Evolutionary conservation across 2,888 invertebrate species (phyloP).

Genomic region (Nemotelus nigrinus): DNA sequence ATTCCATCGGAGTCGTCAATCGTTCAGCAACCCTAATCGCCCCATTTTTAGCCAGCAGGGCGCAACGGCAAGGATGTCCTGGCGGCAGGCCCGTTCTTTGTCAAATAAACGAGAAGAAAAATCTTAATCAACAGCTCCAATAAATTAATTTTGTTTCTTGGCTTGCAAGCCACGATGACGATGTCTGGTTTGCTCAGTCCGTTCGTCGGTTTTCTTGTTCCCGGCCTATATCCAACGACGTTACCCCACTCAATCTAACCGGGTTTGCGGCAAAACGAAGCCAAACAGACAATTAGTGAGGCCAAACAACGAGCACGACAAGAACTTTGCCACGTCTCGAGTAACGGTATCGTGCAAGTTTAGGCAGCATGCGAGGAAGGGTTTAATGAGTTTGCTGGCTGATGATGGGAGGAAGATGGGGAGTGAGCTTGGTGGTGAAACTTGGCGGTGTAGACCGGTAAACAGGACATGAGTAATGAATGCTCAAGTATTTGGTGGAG

Average conservation of each 20-base stretch:
- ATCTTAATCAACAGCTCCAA: slow-evolving; percentile 50
- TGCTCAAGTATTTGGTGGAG: slow-evolving; percentile 25
- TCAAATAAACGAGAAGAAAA: slow-evolving; percentile 43
- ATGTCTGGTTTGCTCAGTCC: no score
- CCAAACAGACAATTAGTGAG: slow-evolving; percentile 37
- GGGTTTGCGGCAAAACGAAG: slow-evolving; percentile 10
- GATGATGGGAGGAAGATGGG: neutral
- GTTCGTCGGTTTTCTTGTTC: neutral
- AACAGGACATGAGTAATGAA: slow-evolving; percentile 32
- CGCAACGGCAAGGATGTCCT: neutral
- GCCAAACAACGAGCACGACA: slow-evolving; percentile 4
- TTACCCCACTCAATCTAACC: slow-evolving; percentile 2
- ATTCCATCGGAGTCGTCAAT: slow-evolving; percentile 10
- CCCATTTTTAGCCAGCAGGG: neutral
- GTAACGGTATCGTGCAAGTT: slow-evolving; percentile 13
- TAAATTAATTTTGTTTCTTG: slow-evolving; percentile 47
- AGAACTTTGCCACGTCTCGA: slow-evolving; percentile 16
- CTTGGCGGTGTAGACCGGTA: neutral
- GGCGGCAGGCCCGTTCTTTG: neutral
- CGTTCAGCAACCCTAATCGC: slow-evolving; percentile 23
- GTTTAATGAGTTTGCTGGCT: slow-evolving; percentile 13
- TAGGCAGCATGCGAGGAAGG: slow-evolving; percentile 9
- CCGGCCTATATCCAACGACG: neutral
- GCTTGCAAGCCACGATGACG: neutral
- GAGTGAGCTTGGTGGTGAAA: neutral